Evolutionary conservation across 2,797 vertebrate genomes (phyloP).

Genomic region (Rousettus madagascariensis): DNA sequence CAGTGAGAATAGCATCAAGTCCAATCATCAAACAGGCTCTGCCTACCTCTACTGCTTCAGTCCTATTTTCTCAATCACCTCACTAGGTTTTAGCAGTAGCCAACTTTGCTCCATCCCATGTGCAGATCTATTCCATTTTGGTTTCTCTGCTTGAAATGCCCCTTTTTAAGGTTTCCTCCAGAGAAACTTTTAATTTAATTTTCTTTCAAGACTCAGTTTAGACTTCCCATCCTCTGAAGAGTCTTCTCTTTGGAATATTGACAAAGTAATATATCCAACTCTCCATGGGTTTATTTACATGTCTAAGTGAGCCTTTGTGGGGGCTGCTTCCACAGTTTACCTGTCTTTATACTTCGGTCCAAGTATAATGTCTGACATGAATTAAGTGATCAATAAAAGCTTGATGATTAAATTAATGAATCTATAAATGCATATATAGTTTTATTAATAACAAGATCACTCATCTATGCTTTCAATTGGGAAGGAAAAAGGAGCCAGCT

Average conservation of each 20-base stretch:
- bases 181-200: slow-evolving; percentile 25
- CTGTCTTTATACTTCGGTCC: not conserved
- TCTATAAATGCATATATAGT: not conserved
- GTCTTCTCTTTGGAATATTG: not conserved
- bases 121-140: not conserved
- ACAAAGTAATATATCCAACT: not conserved
- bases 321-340: not conserved
- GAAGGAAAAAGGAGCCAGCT: not conserved
- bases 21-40: not conserved
- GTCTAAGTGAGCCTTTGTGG: not conserved
- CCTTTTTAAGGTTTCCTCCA: not conserved
- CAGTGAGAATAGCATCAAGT: not conserved
- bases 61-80: not conserved
- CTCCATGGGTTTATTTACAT: not conserved
- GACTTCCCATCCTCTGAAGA: not conserved
- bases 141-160: not conserved
- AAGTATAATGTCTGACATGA: not conserved
- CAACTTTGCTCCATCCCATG: not conserved
- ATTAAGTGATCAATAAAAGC: not conserved
- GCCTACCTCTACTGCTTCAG: not conserved
- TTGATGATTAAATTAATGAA: not conserved
- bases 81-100: not conserved
- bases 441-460: not conserved
- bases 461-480: not conserved
- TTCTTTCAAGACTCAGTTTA: slow-evolving; percentile 26